Percentiles rank a stretch among this genome's conserved stretches.
Conservation (phyloP, 2,113 vertebrate species). For the Sardina pilchardus region DNA sequence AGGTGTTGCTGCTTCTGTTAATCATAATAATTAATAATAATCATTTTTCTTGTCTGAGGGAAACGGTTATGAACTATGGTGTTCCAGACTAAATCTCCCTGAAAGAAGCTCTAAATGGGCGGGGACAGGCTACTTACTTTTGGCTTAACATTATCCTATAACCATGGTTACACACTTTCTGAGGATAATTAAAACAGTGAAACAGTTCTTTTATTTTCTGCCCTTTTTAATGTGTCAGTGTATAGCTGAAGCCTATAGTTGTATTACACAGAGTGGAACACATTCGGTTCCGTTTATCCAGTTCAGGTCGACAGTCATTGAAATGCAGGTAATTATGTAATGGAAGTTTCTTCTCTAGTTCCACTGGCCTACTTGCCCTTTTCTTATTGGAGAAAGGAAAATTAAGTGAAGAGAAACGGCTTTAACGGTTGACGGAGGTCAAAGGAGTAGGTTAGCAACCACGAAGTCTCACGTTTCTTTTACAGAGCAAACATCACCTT, state of each 20-base stretch:
- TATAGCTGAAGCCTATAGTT: too few species aligned
- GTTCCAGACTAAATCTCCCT: too few species aligned
- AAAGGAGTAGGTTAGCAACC: constrained; percentile 54
- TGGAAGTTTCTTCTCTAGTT: neutral
- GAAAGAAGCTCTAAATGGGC: too few species aligned
- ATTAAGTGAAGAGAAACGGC: constrained; percentile 56
- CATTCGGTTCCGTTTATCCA: neutral
- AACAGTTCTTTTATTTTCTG: neutral
- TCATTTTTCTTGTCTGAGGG: too few species aligned
- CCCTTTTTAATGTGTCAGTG: too few species aligned
- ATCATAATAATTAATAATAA: too few species aligned
- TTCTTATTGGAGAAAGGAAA: constrained; percentile 50
- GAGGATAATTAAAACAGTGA: neutral
- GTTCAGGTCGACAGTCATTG: neutral
- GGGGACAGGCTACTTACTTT: neutral
- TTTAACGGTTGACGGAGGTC: constrained; percentile 60
- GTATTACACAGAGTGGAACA: too few species aligned
- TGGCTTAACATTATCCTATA: neutral
- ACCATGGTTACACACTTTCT: neutral
- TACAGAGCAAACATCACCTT: constrained; percentile 51
- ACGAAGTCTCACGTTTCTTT: constrained; percentile 62
- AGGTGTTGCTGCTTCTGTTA: too few species aligned
- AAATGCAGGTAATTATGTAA: constrained; percentile 7
- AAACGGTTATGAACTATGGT: too few species aligned
- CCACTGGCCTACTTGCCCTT: neutral